Evolutionary conservation across 2,888 invertebrate genomes (phyloP).

Genomic region (Oscheius myriophilus): DNA sequence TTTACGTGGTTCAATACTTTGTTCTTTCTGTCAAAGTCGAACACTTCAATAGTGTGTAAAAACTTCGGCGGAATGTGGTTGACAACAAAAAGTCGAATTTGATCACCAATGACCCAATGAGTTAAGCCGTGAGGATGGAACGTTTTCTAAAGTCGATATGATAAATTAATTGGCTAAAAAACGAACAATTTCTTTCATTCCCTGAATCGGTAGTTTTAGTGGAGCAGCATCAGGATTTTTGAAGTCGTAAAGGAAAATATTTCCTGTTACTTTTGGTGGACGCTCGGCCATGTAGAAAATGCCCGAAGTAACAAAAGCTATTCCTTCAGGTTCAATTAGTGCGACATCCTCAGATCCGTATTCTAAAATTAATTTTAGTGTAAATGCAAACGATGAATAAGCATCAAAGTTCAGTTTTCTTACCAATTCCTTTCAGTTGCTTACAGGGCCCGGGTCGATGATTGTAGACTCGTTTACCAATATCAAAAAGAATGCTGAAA

Average conservation of each 20-base stretch:
- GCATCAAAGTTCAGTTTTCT: no score
- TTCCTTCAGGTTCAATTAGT: constrained; percentile 35
- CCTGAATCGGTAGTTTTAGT: constrained; percentile 12
- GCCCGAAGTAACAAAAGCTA: constrained; percentile 56
- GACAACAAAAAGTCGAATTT: constrained; percentile 48
- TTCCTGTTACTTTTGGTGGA: constrained; percentile 25
- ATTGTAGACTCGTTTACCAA: constrained; percentile 45
- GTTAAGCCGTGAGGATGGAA: constrained; percentile 58
- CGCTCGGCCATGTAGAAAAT: constrained; percentile 40
- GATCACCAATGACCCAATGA: constrained; percentile 39
- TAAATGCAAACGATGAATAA: neutral
- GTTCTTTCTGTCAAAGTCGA: constrained; percentile 42
- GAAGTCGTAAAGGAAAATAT: constrained; percentile 53
- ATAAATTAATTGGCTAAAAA: neutral
- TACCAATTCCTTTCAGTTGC: constrained; percentile 42
- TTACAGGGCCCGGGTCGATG: constrained; percentile 49
- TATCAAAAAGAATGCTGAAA: constrained; percentile 39
- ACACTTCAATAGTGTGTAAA: constrained; percentile 45
- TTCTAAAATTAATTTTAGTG: constrained; percentile 31
- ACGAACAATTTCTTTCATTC: constrained; percentile 16
- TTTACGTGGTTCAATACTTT: constrained; percentile 40
- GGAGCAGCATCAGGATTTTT: constrained; percentile 18
- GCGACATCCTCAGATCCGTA: constrained; percentile 56
- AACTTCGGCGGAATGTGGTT: constrained; percentile 38
- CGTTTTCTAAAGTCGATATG: constrained; percentile 18